These are phyloP conservation scores for Eupleurogrammus muticus DNA, from an alignment of 2,797 vertebrate species.

Conservation along the genomic window DNA sequence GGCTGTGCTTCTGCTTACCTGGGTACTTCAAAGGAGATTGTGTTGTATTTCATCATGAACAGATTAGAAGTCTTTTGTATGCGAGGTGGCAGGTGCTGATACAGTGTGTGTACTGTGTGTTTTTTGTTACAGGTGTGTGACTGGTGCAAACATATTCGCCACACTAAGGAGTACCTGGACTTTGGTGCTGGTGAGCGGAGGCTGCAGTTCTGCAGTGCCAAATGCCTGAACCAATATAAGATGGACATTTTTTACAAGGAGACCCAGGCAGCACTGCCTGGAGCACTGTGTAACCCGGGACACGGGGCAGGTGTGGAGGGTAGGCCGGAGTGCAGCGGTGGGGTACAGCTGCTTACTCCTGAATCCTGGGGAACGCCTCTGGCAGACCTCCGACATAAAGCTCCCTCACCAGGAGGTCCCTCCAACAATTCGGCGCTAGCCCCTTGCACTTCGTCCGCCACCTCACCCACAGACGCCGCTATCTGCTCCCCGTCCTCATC, in stretches of 20 bases:
- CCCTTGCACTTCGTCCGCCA: slow-evolving; percentile 88
- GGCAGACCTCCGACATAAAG: slow-evolving; percentile 93
- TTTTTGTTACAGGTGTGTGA: slow-evolving; percentile 94
- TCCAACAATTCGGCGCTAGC: slow-evolving; percentile 87
- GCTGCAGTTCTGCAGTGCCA: slow-evolving; percentile 99
- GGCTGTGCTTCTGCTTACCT: slow-evolving; percentile 34
- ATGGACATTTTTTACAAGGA: slow-evolving; percentile 99
- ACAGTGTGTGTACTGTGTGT: slow-evolving; percentile 50
- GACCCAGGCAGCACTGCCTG: slow-evolving; percentile 97
- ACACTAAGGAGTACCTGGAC: slow-evolving; percentile 99
- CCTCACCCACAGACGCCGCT: slow-evolving; percentile 92
- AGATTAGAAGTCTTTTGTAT: slow-evolving; percentile 47
- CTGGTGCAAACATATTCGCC: slow-evolving; percentile 99
- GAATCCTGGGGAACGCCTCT: slow-evolving; percentile 98
- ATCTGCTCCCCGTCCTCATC: slow-evolving; percentile 89
- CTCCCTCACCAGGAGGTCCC: slow-evolving; percentile 90
- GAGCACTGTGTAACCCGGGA: slow-evolving; percentile 91
- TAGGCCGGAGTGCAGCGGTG: slow-evolving; percentile 91
- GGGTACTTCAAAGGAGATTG: slow-evolving; percentile 43
- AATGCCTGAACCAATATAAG: slow-evolving; percentile 99
- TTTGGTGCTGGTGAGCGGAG: slow-evolving; percentile 98
- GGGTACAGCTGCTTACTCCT: slow-evolving; percentile 97
- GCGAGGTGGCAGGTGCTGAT: slow-evolving; percentile 47
- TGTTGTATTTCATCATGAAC: slow-evolving; percentile 51
- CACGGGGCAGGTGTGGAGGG: slow-evolving; percentile 88